Percentiles rank a stretch among this genome's conserved stretches.
These are phyloP conservation scores for Catagonus wagneri DNA, from an alignment of 2,113 vertebrate genomes.

Conservation along the genomic window DNA sequence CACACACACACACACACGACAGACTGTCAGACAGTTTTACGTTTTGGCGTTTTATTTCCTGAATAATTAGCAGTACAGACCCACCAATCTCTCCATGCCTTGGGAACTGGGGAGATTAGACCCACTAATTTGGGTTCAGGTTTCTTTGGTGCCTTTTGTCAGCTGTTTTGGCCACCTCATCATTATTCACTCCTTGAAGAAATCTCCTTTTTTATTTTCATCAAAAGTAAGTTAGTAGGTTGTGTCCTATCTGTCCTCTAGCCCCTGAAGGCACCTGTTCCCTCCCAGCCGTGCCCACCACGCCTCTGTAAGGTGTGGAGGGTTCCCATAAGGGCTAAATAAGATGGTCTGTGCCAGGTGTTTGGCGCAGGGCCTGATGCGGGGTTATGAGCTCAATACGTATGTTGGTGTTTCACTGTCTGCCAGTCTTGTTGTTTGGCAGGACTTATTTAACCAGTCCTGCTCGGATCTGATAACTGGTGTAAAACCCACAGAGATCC, in stretches of 20 bases:
- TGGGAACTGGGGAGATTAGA: neutral
- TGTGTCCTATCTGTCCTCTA: neutral
- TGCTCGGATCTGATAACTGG: neutral
- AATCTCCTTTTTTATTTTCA: neutral
- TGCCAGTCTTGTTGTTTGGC: neutral
- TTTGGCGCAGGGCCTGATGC: neutral
- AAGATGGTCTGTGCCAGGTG: rapidly evolving
- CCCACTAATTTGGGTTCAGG: neutral
- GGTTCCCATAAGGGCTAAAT: too few relatives aligned
- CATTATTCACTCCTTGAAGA: neutral
- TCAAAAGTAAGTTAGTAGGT: neutral
- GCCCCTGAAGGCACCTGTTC: neutral
- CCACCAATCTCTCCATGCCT: neutral
- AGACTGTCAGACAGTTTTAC: neutral
- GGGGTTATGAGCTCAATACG: rapidly evolving
- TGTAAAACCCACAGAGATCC: neutral
- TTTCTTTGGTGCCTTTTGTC: neutral
- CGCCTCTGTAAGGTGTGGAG: rapidly evolving
- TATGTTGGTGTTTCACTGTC: neutral
- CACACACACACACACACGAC: neutral
- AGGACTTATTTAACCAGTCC: neutral
- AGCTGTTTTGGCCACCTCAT: neutral
- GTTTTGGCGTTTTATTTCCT: neutral
- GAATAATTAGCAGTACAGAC: neutral
- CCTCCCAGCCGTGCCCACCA: neutral